Evolutionary conservation across 2,888 invertebrate species (phyloP).

Genomic region (Mantis religiosa): DNA sequence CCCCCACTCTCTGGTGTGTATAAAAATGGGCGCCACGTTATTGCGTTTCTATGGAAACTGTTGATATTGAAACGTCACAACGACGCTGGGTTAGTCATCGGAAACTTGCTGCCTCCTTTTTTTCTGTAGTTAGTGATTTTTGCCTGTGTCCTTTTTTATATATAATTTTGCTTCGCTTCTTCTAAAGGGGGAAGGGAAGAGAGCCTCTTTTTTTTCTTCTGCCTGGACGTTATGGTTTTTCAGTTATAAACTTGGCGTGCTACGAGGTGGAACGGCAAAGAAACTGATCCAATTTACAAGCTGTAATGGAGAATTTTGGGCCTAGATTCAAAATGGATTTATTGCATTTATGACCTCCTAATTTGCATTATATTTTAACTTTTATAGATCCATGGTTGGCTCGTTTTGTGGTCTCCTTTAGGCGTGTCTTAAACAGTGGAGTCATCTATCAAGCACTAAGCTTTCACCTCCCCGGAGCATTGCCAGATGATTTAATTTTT

Average conservation of each 20-base stretch:
- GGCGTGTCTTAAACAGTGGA: too few relatives aligned
- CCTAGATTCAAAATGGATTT: not conserved
- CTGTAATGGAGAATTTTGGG: not conserved
- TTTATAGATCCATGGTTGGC: not conserved
- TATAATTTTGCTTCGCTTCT: not conserved
- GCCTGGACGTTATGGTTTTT: not conserved
- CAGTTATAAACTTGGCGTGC: not conserved
- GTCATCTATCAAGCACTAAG: too few relatives aligned
- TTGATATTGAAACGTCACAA: conserved; percentile 9
- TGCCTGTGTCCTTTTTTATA: not conserved
- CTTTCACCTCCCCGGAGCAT: too few relatives aligned
- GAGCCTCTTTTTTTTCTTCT: not conserved
- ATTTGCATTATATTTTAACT: not conserved
- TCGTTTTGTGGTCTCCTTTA: too few relatives aligned
- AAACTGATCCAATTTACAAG: not conserved
- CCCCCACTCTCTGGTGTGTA: conserved; percentile 11
- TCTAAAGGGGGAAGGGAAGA: not conserved
- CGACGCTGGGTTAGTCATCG: conserved; percentile 9
- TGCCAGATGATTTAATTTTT: too few relatives aligned
- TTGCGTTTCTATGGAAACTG: conserved; percentile 13
- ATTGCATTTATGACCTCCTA: not conserved
- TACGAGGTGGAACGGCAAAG: not conserved
- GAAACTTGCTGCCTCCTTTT: not conserved
- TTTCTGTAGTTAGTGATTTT: conserved; percentile 15
- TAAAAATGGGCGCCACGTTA: conserved; percentile 17